A percentile compares a stretch with the other conserved stretches of the same genome.
Conservation (phyloP, 2,797 vertebrate species). For the Rachycentron canadum region DNA sequence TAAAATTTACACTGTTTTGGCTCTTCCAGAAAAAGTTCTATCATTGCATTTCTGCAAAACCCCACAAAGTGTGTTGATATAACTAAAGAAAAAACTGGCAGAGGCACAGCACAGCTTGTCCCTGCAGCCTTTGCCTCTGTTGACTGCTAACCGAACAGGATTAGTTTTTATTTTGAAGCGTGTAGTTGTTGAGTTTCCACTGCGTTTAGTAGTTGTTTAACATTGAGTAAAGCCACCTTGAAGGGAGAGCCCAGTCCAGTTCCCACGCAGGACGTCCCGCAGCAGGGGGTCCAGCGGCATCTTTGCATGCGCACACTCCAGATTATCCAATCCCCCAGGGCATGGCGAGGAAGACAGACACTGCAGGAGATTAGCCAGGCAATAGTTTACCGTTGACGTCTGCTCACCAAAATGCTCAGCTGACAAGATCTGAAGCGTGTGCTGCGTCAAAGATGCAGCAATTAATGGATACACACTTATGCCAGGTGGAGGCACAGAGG, state of each 20-base stretch:
- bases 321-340: constrained; percentile 66
- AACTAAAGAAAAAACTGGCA: neutral
- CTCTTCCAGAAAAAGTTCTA: neutral
- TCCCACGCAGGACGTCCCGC: constrained; percentile 41
- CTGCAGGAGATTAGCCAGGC: constrained; percentile 60
- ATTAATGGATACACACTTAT: constrained; percentile 2
- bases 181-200: neutral
- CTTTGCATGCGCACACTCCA: constrained; percentile 60
- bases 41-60: neutral
- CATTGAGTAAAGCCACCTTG: constrained; percentile 3
- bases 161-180: neutral
- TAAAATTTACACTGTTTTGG: neutral
- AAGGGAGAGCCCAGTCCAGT: constrained; percentile 12
- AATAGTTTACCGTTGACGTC: constrained; percentile 41
- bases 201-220: constrained; percentile 10
- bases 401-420: constrained; percentile 55
- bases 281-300: constrained; percentile 42
- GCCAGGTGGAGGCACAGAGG: constrained; percentile 44
- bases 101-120: too few relatives aligned
- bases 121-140: neutral
- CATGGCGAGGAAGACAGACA: constrained; percentile 39
- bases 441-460: constrained; percentile 43
- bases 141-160: neutral
- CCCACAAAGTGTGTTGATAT: neutral
- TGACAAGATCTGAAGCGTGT: constrained; percentile 55